Evolutionary conservation across 2,113 vertebrate species (phyloP).

Genomic region (Tragelaphus imberbis): DNA sequence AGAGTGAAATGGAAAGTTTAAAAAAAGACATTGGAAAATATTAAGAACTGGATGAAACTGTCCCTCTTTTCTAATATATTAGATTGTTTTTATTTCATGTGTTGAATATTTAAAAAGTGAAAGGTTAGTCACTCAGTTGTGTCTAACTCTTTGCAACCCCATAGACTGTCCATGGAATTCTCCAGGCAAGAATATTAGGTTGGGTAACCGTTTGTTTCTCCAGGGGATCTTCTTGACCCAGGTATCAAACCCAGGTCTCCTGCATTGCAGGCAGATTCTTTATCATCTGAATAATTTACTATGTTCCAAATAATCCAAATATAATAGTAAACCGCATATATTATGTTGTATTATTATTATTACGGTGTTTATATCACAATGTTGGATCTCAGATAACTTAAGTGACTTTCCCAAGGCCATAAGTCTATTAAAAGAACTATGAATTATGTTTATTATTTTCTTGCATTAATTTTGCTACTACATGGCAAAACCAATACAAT

Average conservation of each 20-base stretch:
- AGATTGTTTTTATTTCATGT: neutral
- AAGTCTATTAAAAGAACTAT: neutral
- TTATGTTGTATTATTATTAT: neutral
- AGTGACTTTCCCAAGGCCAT: neutral
- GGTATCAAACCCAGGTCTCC: neutral
- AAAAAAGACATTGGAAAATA: neutral
- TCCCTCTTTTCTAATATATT: neutral
- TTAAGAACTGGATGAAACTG: neutral
- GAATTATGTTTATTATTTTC: neutral
- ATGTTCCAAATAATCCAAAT: neutral
- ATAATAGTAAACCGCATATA: neutral
- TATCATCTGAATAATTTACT: neutral
- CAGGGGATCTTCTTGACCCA: neutral
- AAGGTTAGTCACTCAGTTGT: neutral
- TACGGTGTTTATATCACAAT: neutral
- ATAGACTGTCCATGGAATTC: neutral
- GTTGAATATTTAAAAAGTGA: neutral
- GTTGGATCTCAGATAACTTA: neutral
- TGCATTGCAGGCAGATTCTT: neutral
- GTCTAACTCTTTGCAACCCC: rapidly evolving
- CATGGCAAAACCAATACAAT: no score
- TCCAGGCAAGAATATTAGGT: neutral
- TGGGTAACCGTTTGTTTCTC: neutral
- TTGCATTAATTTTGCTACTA: neutral
- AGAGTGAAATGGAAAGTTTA: neutral